These are phyloP conservation scores for Pteronura brasiliensis DNA, from an alignment of 2,113 vertebrate species.

Conservation along the genomic window DNA sequence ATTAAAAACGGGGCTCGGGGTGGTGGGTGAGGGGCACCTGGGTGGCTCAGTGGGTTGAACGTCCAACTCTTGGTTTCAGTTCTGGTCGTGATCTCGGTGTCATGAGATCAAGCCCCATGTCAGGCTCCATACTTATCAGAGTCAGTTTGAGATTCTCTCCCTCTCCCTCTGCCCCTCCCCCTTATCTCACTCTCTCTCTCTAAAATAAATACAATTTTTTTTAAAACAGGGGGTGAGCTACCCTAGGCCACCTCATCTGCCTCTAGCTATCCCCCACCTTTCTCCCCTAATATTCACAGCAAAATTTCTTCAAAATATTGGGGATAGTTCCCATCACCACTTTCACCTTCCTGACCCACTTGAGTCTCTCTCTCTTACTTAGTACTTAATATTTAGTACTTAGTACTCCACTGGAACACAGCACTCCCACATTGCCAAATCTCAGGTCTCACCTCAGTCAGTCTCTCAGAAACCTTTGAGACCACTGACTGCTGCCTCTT, in stretches of 20 bases:
- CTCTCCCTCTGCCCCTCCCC: neutral
- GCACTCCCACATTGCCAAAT: neutral
- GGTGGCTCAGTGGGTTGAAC: neutral
- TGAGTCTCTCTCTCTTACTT: neutral
- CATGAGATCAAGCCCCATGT: neutral
- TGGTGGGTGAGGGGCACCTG: neutral
- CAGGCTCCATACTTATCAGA: neutral
- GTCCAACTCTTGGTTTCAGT: neutral
- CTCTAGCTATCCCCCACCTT: neutral
- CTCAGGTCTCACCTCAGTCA: neutral
- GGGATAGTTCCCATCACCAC: neutral
- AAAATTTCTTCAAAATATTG: neutral
- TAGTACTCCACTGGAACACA: neutral
- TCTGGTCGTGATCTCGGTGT: neutral
- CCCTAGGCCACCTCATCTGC: neutral
- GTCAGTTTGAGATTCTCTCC: neutral
- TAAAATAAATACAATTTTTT: neutral
- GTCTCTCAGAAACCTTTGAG: neutral
- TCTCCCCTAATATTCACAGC: neutral
- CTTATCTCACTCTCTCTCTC: neutral
- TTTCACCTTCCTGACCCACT: neutral
- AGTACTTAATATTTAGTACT: too few relatives aligned
- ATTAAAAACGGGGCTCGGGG: neutral
- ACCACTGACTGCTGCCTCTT: neutral
- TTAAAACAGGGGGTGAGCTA: neutral